These are phyloP conservation scores for Chaetodon trifasciatus DNA, from an alignment of 2,797 vertebrate genomes.

Conservation along the genomic window DNA sequence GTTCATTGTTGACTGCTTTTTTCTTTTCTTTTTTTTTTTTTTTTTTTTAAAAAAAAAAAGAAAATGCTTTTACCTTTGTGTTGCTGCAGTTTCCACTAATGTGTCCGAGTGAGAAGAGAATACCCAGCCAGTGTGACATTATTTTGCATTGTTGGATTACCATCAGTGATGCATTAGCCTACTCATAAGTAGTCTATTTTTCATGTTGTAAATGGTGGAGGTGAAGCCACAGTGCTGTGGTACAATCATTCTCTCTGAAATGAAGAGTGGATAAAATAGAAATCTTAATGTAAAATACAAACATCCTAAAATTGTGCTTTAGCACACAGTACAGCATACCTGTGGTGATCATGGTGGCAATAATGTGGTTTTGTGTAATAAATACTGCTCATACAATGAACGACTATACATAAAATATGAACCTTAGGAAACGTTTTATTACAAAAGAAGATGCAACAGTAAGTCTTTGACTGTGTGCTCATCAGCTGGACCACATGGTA, in stretches of 20 bases:
- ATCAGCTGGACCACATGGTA: constrained; percentile 22
- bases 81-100: constrained; percentile 1
- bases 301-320: neutral
- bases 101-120: neutral
- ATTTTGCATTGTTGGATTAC: neutral
- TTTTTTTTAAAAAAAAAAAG: neutral
- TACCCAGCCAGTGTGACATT: neutral
- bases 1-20: neutral
- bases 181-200: neutral
- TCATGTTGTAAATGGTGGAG: neutral
- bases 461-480: neutral
- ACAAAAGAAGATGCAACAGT: neutral
- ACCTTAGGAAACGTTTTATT: neutral
- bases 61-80: neutral
- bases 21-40: neutral
- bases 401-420: neutral
- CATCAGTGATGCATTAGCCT: neutral
- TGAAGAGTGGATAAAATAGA: neutral
- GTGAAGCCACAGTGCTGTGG: neutral
- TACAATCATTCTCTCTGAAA: neutral
- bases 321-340: neutral
- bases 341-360: neutral
- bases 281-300: neutral
- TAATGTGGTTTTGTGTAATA: neutral
- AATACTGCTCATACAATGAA: neutral